Evolutionary conservation across 2,113 vertebrate species (phyloP).

Genomic region (Otis tarda): DNA sequence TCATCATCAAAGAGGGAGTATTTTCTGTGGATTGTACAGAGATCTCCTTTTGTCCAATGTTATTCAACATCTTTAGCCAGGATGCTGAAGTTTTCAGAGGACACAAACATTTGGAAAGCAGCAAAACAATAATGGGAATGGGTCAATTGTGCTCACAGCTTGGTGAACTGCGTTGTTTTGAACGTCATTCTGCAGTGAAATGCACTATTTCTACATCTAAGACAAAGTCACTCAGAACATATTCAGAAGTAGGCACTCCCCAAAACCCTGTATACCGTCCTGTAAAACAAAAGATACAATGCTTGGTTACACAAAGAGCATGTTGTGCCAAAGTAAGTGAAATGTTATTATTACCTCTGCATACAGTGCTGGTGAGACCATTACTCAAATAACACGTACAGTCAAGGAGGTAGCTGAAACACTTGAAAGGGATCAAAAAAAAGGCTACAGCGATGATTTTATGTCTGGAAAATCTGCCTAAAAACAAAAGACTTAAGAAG

Average conservation of each 20-base stretch:
- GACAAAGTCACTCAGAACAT: not conserved
- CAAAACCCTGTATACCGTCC: not conserved
- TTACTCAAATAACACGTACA: not conserved
- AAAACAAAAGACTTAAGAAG: not conserved
- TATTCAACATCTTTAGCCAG: slow-evolving; percentile 34
- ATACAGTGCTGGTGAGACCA: not conserved
- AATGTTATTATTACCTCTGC: not conserved
- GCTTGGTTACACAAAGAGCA: not conserved
- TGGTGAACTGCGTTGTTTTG: not conserved
- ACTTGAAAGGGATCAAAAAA: slow-evolving; percentile 30
- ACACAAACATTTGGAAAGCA: not conserved
- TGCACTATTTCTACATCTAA: not conserved
- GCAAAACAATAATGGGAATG: not conserved
- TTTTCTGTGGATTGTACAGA: slow-evolving; percentile 23
- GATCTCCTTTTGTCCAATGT: slow-evolving; percentile 29
- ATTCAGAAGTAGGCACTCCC: not conserved
- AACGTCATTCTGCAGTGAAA: not conserved
- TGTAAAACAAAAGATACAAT: not conserved
- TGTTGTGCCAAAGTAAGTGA: not conserved
- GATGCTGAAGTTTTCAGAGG: slow-evolving; percentile 10
- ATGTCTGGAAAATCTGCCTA: slow-evolving; percentile 41
- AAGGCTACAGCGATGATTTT: slow-evolving; percentile 10
- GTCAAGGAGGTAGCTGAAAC: not conserved
- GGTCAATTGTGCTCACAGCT: not conserved
- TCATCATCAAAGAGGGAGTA: not conserved